phyloP scores from a whole-genome alignment of 2,113 vertebrate species.

The Lampris megalopsis region DNA sequence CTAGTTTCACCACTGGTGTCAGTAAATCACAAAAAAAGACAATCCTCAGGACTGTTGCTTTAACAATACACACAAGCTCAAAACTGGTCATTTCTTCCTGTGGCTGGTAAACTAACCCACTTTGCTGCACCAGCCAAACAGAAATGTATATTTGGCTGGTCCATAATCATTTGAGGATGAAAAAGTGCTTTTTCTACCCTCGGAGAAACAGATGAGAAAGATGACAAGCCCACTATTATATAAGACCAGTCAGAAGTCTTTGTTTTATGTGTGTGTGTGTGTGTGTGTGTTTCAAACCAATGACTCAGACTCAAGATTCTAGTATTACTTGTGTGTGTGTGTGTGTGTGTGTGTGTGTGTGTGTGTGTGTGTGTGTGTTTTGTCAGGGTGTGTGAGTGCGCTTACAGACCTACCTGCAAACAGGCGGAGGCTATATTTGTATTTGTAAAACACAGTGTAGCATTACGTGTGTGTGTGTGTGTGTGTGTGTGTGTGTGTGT shows the following conservation, averaged over 20 bases:
- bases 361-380: conserved; percentile 6
- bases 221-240: conserved; percentile 51
- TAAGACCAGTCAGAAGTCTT: conserved; percentile 40
- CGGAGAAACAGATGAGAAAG: conserved; percentile 24
- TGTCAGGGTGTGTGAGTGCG: neutral
- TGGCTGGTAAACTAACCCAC: no score
- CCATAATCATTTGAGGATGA: conserved; percentile 3
- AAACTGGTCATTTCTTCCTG: no score
- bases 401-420: neutral
- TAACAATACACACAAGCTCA: no score
- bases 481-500: no score
- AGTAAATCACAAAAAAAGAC: no score
- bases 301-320: conserved; percentile 20
- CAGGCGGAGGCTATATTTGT: conserved; percentile 31
- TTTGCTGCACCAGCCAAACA: no score
- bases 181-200: conserved; percentile 8
- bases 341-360: conserved; percentile 10
- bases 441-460: neutral
- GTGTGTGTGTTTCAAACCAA: conserved; percentile 28
- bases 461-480: conserved; percentile 1
- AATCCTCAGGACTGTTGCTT: no score
- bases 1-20: no score
- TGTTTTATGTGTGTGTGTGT: neutral
- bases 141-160: no score
- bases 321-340: neutral